Evolutionary conservation across 2,888 invertebrate species (phyloP), one percentile per base, ranked within the genome.

Genomic region (Lacanobia oleracea): DNA sequence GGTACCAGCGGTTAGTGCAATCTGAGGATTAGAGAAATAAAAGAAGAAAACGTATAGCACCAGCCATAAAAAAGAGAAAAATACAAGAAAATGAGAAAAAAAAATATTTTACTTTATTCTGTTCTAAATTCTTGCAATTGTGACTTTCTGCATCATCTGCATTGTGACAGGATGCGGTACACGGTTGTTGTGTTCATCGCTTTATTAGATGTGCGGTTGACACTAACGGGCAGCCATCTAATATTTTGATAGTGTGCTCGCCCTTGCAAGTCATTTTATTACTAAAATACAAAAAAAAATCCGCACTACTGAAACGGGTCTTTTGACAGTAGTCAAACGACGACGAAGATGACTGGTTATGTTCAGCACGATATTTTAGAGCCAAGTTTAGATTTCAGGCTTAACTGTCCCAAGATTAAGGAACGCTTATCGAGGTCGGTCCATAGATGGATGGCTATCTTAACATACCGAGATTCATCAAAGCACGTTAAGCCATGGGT

Each of bases 141-240:
- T 45, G 2, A 18, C 33, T 43, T 68, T 62, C 65, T 75, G 61
- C 50, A 7, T 10, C 21, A 7, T 10, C 14, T 43, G 1, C 33
- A 21, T 59, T 14, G 21, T 63, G 65, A 1, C 23, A 18, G 1
- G 48, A 57, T 62, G 40, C n/a, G 57, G 16, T 50, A 62, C 57
- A 40, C 61, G 40, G 56, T 40, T 61, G 53, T 50, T 54, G 56
- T 74, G 62, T 37, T 61, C 54, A 54, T 68, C 21, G 53, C 43
- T 79, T 80, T 80, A 69, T 80, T 75, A 78, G 69, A 69, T 54
- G 40, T 16, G 27, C 45, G 43, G 48, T 40, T 59, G 75, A 66
- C 69, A 80, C 45, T 62, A 57, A 53, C 33, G 48, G 40, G 57
- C 1, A 16, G 40, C 7, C 48, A 59, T 79, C 75, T 59, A 40